Conservation (phyloP, 1,140 invertebrate species). For the Cataglyphis hispanica region DNA sequence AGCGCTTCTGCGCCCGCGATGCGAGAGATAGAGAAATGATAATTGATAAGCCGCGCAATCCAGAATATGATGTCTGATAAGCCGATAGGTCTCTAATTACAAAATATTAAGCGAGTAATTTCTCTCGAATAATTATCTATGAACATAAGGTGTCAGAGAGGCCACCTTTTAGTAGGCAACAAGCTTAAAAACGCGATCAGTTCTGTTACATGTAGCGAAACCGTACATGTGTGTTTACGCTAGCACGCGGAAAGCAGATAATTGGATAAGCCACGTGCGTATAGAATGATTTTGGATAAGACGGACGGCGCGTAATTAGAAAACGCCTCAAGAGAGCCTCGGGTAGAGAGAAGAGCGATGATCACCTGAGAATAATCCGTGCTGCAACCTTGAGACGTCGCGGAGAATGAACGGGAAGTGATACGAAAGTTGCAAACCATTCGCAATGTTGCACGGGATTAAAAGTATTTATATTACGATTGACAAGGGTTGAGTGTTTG, state of each 20-base stretch:
- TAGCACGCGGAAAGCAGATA: constrained; percentile 58
- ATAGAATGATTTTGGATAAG: constrained; percentile 56
- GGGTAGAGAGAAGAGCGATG: constrained; percentile 26
- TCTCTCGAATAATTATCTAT: constrained; percentile 50
- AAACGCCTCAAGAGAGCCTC: constrained; percentile 45
- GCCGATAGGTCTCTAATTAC: constrained; percentile 54
- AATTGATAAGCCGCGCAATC: constrained; percentile 58
- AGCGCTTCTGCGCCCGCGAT: constrained; percentile 11
- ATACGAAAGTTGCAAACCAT: background rate
- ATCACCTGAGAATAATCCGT: constrained; percentile 49
- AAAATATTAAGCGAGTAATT: constrained; percentile 55
- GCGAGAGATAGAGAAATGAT: constrained; percentile 55
- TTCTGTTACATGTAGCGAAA: constrained; percentile 10
- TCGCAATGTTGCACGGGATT: background rate
- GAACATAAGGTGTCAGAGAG: constrained; percentile 27
- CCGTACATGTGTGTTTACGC: constrained; percentile 48
- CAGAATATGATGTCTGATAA: constrained; percentile 58
- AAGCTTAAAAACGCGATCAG: constrained; percentile 39
- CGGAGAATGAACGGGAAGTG: constrained; percentile 22
- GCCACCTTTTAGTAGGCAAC: constrained; percentile 48
- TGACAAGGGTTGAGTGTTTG: background rate
- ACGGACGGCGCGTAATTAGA: constrained; percentile 55
- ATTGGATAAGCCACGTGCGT: constrained; percentile 56
- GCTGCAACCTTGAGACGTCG: constrained; percentile 57
- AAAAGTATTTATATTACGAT: background rate